These are phyloP conservation scores for Piprites chloris DNA, from an alignment of 2,113 vertebrate species.

Conservation along the genomic window DNA sequence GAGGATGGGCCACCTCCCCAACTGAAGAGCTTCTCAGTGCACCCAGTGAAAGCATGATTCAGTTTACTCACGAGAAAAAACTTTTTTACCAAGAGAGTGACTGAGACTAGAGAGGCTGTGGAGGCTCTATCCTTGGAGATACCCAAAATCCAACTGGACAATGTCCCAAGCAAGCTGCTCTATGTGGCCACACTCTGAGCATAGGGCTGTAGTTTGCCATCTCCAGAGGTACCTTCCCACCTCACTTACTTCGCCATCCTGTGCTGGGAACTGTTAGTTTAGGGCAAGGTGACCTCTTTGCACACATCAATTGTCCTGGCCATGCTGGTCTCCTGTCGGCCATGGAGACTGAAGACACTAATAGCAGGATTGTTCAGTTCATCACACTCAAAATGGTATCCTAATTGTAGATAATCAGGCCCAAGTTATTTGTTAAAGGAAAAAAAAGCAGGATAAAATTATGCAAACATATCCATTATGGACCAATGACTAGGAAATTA, in stretches of 20 bases:
- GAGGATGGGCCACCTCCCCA: not conserved
- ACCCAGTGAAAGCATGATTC: not conserved
- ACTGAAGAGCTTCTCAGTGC: not conserved
- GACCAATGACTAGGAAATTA: not conserved
- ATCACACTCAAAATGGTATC: not conserved
- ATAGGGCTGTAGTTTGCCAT: not conserved
- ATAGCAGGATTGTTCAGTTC: not conserved
- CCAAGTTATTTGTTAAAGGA: not conserved
- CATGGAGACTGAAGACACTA: not conserved
- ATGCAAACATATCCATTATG: not conserved
- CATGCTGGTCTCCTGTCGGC: fast-evolving
- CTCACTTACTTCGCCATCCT: not conserved
- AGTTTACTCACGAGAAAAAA: not conserved
- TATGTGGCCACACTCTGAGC: not conserved
- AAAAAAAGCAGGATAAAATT: not conserved
- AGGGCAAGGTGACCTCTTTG: not conserved
- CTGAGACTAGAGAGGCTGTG: not conserved
- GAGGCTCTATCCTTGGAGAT: not conserved
- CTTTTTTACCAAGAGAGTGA: not conserved
- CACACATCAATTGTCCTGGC: not conserved
- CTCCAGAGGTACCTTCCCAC: not conserved
- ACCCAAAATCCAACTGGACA: not conserved
- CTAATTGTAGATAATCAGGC: not conserved
- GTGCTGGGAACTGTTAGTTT: not conserved
- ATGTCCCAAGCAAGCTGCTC: not conserved